phyloP scores from a whole-genome alignment of 2,113 vertebrate genomes.

The Phrynosoma platyrhinos region DNA sequence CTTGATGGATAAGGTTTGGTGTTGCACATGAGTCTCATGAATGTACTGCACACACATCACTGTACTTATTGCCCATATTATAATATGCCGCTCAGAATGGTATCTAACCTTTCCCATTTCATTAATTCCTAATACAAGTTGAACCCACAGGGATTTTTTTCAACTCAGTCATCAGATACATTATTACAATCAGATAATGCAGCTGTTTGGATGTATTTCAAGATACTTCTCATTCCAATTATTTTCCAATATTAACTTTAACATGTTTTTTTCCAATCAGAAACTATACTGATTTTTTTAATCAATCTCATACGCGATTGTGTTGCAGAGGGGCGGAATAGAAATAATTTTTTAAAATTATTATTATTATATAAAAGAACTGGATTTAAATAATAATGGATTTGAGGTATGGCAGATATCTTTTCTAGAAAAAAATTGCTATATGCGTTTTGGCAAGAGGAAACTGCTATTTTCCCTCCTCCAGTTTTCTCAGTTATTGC shows the following conservation, averaged over 20 bases:
- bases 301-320: background rate
- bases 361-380: no score
- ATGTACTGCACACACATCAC: background rate
- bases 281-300: conserved; percentile 3
- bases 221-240: background rate
- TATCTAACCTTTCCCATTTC: background rate
- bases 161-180: background rate
- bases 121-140: conserved; percentile 18
- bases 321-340: no score
- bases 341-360: no score
- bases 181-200: background rate
- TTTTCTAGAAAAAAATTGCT: background rate
- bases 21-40: background rate
- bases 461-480: background rate
- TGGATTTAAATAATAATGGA: background rate
- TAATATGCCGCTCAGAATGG: background rate
- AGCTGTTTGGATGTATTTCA: background rate
- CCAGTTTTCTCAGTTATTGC: background rate
- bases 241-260: background rate
- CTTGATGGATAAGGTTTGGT: background rate
- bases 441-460: background rate
- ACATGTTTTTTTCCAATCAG: background rate
- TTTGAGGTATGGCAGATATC: background rate
- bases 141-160: background rate
- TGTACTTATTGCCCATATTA: background rate